Evolutionary conservation across 2,797 vertebrate species (phyloP).

Genomic region (Thunnus albacares): DNA sequence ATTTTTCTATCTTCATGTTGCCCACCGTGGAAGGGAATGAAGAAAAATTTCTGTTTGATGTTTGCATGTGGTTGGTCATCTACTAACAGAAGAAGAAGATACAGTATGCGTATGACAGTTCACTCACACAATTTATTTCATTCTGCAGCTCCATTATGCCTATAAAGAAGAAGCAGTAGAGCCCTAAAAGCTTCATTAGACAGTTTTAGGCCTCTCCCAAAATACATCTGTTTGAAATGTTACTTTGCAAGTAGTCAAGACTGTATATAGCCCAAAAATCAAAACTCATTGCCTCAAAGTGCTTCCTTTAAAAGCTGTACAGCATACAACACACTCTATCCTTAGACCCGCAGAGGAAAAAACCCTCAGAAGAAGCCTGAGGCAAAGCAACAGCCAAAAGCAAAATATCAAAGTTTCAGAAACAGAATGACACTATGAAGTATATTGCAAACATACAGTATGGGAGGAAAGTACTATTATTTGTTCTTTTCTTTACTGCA

Average conservation of each 20-base stretch:
- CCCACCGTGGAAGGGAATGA: background rate
- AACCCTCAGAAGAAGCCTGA: background rate
- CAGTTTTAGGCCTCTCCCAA: background rate
- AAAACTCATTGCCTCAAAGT: too few species aligned
- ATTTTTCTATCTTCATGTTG: background rate
- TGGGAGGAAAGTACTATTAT: background rate
- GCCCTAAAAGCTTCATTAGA: too few species aligned
- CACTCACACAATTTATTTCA: background rate
- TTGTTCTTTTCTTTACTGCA: background rate
- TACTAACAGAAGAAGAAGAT: background rate
- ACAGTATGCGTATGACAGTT: background rate
- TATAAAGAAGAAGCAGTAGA: constrained; percentile 15
- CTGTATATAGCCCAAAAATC: background rate
- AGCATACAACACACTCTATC: background rate
- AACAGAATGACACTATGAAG: background rate
- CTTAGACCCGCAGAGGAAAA: background rate
- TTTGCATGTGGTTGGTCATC: constrained; percentile 12
- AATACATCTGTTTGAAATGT: background rate
- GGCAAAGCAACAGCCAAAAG: background rate
- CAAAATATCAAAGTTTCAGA: background rate
- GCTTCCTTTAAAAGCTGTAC: background rate
- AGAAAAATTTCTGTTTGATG: background rate
- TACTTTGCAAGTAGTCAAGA: background rate
- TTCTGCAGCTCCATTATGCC: constrained; percentile 3
- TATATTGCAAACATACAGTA: background rate